Percentiles rank a stretch among this genome's conserved stretches.
Evolutionary conservation across 2,888 invertebrate genomes (phyloP).

Genomic region (Eubasilissa splendida): DNA sequence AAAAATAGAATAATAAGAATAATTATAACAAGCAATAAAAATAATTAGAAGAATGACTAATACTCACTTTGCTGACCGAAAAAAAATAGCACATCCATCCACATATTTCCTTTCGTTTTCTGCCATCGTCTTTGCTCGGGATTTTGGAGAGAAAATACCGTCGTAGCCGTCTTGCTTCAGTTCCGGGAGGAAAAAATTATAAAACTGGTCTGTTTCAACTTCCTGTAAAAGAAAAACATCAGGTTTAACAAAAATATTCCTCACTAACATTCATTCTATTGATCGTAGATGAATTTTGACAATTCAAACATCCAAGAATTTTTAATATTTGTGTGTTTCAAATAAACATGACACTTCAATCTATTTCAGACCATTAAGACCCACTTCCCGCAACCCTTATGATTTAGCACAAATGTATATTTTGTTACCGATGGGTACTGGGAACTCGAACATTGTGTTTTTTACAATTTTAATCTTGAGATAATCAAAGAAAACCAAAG

Average conservation of each 20-base stretch:
- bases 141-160: slow-evolving; percentile 98
- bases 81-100: slow-evolving; percentile 99
- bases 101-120: slow-evolving; percentile 97
- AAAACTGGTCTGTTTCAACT: slow-evolving; percentile 99
- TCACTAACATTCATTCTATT: neutral
- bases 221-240: slow-evolving; percentile 77
- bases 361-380: too few species aligned
- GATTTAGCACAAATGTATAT: too few species aligned
- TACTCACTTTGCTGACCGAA: slow-evolving; percentile 90
- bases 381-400: too few species aligned
- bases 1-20: too few species aligned
- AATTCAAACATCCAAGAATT: too few species aligned
- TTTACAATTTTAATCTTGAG: too few species aligned
- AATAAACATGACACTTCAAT: too few species aligned
- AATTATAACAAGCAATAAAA: neutral
- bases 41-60: slow-evolving; percentile 27
- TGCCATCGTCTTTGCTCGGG: slow-evolving; percentile 97
- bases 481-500: too few species aligned
- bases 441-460: too few species aligned
- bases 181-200: slow-evolving; percentile 96
- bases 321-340: too few species aligned
- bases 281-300: too few species aligned
- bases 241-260: neutral
- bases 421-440: too few species aligned
- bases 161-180: slow-evolving; percentile 92